Evolutionary conservation across 2,797 vertebrate species (phyloP), one percentile per base, ranked within the genome.

Genomic region (Hippocampus kuda): DNA sequence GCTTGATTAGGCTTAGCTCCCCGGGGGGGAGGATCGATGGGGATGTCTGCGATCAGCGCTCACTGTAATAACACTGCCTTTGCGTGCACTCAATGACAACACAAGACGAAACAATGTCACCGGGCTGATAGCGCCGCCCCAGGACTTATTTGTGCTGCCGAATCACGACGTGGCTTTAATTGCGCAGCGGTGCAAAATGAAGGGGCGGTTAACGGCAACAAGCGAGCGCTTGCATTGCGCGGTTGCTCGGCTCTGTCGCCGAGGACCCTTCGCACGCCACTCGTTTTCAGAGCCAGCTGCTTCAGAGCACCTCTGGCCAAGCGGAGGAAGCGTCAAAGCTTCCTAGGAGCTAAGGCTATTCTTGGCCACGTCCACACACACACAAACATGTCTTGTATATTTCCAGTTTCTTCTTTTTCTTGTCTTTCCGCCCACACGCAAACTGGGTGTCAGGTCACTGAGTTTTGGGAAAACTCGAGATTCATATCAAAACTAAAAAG

Each of bases 31-130:
- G 84, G 87, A 89, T 89, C 83, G 75, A 89, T 88, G 85, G 70
- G 59, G 75, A 76, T 51, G 78, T 82, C 82, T 86, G 81, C 77
- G 83, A 87, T 86, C 87, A 79, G 85, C 83, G 87, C 87, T 89
- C 81, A 76, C 69, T 80, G 78, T 87, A 88, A 89, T 88, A 84
- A 86, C 83, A 68, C 70, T 72, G 77, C 68, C 80, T 34, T 83
- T 81, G 83, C 63, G 72, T 51, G 73, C 68, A 72, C 73, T 76
- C 79, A 80, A 71, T 83, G 84, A 81, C 69, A 34, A 69, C 59
- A 75, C 74, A 71, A 81, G 78, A 84, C 78, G 79, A 79, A 34
- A 87, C 82, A 81, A 86, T 83, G 83, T 85, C 82, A 88, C 53
- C 38, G n/a, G 67, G 72, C 63, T 72, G 71, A 79, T 73, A 64